Percentiles rank a stretch among this genome's conserved stretches.
Evolutionary conservation across 2,888 invertebrate species (phyloP).

Genomic region (Cataglyphis rosenhaueri): DNA sequence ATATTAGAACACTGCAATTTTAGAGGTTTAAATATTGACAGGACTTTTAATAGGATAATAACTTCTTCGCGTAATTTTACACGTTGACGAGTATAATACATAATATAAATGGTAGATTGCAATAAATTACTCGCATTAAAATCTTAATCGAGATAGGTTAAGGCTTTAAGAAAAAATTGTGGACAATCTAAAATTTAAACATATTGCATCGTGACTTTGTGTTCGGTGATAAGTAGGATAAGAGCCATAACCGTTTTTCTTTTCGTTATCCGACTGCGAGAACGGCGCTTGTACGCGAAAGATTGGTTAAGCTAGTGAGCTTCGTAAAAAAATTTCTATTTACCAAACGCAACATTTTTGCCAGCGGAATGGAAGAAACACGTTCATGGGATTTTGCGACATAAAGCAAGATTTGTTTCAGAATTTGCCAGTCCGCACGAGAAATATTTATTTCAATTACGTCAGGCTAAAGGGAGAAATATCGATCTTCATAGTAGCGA

Average conservation of each 20-base stretch:
- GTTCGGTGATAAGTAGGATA: slow-evolving; percentile 22
- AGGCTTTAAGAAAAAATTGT: background rate
- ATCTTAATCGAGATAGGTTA: slow-evolving; percentile 14
- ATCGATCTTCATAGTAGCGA: slow-evolving; percentile 35
- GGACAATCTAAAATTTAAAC: slow-evolving; percentile 28
- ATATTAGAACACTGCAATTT: background rate
- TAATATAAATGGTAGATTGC: background rate
- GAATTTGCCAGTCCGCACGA: slow-evolving; percentile 8
- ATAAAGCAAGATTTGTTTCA: slow-evolving; percentile 50
- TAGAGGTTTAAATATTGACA: background rate
- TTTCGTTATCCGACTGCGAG: slow-evolving; percentile 28
- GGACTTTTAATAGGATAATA: background rate
- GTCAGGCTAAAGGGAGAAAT: slow-evolving; percentile 5
- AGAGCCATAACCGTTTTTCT: slow-evolving; percentile 43
- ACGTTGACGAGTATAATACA: background rate
- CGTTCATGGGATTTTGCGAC: slow-evolving; percentile 11
- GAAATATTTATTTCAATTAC: slow-evolving; percentile 50
- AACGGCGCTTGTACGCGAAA: background rate
- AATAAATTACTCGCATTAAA: slow-evolving; percentile 6
- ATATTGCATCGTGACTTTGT: slow-evolving; percentile 18
- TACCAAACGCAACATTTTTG: slow-evolving; percentile 22
- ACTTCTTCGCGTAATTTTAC: background rate
- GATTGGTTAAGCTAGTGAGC: slow-evolving; percentile 38
- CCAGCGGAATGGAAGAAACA: slow-evolving; percentile 9
- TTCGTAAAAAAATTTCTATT: slow-evolving; percentile 51